Base-by-base conservation (phyloP, 2,113 vertebrate species). In the Arothron firmamentum region DNA sequence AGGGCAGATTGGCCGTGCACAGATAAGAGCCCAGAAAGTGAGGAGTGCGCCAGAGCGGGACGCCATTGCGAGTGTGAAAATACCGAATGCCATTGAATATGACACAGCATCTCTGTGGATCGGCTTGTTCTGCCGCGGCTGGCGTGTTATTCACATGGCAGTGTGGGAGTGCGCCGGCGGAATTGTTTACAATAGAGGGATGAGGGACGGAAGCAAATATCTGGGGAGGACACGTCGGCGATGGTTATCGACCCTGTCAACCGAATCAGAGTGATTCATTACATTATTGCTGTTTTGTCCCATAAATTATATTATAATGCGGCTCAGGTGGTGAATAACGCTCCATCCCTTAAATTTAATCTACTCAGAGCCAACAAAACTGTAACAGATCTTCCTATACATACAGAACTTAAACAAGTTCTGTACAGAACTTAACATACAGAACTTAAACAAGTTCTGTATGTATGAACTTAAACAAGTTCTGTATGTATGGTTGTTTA, bases 141-240 rank as follows among this genome's bases (percentile, higher is more conserved):
- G 48, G 67, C 56, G 59, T 56, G 9, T 53, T 64, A 62, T 13
- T 61, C 23, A 46, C 54, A 31, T 17, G 31, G 13, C 34, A 28
- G 25, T 62, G 15, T 20, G 20, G 47, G 46, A 56, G 17, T 51
- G 48, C 62, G 56, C 56, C 20, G 38, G 53, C 65, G 56, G 42
- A 67, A n/a, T 62, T 81, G 81, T 85, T 83, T 80, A 56, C 52
- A 63, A 65, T 75, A 69, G 73, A 58, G 55, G 52, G 53, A 70
- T 67, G 54, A 78, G 62, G 60, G 57, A 77, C 52, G 61, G 62
- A 66, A 67, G 69, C 41, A 65, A 56, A 72, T 77, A 62, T 81
- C 53, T 73, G 65, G 52, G 48, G 63, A 70, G 61, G 43, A 63
- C 67, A 83, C 46, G 16, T 79, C 70, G 70, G 31, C 8, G 63